Conservation (phyloP, 2,888 invertebrate species). For the Pyrochroa serraticornis region DNA sequence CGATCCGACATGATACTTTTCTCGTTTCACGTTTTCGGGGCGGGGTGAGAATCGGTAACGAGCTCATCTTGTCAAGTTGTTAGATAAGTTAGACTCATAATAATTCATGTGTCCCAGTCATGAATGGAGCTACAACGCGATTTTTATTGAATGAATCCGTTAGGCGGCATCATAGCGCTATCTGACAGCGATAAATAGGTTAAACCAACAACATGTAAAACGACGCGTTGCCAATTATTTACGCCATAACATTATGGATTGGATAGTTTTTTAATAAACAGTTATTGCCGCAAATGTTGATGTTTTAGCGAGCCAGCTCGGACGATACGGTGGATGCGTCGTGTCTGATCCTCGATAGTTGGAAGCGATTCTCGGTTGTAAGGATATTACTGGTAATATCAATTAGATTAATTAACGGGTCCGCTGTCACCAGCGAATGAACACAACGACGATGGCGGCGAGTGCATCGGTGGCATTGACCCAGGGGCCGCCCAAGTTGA, state of each 20-base stretch:
- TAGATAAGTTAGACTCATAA: conserved; percentile 17
- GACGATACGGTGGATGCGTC: neutral
- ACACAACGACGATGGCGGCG: conserved; percentile 25
- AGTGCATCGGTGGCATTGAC: conserved; percentile 42
- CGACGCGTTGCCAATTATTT: conserved; percentile 7
- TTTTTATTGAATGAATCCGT: conserved; percentile 32
- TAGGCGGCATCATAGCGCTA: neutral
- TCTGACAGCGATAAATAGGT: conserved; percentile 9
- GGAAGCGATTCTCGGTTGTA: conserved; percentile 9
- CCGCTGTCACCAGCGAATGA: conserved; percentile 34
- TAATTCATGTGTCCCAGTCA: conserved; percentile 16
- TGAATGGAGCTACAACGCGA: conserved; percentile 23
- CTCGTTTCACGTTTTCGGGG: conserved; percentile 5
- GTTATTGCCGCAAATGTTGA: neutral
- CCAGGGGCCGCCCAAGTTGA: conserved; percentile 47
- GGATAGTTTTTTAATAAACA: neutral
- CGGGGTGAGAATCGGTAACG: conserved; percentile 5
- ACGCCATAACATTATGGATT: conserved; percentile 5
- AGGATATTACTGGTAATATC: conserved; percentile 35
- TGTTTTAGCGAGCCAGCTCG: neutral
- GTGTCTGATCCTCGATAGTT: conserved; percentile 1
- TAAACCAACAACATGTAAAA: no score
- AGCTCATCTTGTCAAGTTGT: conserved; percentile 19
- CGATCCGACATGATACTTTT: conserved; percentile 12
- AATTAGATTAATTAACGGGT: conserved; percentile 39